phyloP scores from a whole-genome alignment of 2,113 vertebrate species.

The Myocastor coypus region DNA sequence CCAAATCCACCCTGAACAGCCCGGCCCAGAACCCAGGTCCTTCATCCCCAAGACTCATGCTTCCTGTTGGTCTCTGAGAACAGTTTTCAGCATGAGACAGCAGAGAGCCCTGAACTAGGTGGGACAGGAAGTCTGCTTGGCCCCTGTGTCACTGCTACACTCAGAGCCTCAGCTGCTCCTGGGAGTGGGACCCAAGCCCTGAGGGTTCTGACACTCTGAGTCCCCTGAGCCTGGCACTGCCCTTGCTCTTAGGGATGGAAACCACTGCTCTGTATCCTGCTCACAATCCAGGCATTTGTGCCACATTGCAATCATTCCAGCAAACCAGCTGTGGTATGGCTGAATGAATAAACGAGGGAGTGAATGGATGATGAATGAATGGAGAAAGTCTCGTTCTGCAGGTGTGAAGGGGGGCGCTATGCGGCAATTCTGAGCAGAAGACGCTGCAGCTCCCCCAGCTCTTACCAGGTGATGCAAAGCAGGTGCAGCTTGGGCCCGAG shows the following conservation, averaged over 20 bases:
- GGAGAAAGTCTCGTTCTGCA: neutral
- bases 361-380: too few species aligned
- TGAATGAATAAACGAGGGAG: neutral
- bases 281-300: accelerated
- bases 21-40: neutral
- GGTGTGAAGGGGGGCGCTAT: neutral
- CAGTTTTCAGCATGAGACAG: neutral
- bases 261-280: too few species aligned
- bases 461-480: neutral
- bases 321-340: neutral
- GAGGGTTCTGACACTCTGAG: neutral
- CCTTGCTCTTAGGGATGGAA: neutral
- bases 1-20: neutral
- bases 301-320: too few species aligned
- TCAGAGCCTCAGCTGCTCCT: neutral
- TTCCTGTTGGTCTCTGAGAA: neutral
- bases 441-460: accelerated
- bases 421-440: neutral
- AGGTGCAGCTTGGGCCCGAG: accelerated
- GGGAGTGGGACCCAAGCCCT: neutral
- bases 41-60: accelerated
- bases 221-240: neutral
- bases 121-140: neutral
- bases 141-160: neutral
- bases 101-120: neutral